Evolutionary conservation across 1,140 invertebrate species (phyloP).

Genomic region (Diploscapter pachys): DNA sequence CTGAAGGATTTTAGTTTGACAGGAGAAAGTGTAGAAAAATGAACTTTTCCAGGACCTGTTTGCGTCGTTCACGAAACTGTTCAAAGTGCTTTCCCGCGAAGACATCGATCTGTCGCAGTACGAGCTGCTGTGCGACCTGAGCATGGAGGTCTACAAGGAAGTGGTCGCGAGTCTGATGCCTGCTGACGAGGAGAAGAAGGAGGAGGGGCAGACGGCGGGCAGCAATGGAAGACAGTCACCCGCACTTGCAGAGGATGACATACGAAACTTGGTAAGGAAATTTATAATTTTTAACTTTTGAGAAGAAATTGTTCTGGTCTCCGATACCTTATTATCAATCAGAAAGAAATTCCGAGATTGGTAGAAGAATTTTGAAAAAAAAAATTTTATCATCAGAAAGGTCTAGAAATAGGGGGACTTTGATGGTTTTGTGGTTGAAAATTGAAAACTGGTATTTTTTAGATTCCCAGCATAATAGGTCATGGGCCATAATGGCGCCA

Average conservation of each 20-base stretch:
- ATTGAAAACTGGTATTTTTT: too few species aligned
- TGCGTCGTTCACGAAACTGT: neutral
- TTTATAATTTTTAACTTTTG: neutral
- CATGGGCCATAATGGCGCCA: too few species aligned
- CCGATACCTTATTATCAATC: too few species aligned
- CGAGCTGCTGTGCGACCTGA: constrained; percentile 18
- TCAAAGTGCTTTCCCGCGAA: neutral
- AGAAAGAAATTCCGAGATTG: too few species aligned
- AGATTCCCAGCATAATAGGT: too few species aligned
- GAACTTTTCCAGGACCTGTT: constrained; percentile 11
- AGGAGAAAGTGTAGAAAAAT: constrained; percentile 18
- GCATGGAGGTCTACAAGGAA: constrained; percentile 47
- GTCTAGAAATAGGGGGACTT: too few species aligned
- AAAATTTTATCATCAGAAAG: too few species aligned
- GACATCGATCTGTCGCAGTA: neutral
- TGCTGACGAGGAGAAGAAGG: neutral
- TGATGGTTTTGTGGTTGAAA: too few species aligned
- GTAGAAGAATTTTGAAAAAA: too few species aligned
- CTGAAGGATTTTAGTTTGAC: constrained; percentile 2
- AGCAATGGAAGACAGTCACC: too few species aligned
- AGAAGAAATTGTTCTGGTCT: neutral
- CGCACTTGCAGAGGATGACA: too few species aligned
- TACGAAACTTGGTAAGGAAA: too few species aligned
- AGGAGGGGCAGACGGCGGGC: neutral
- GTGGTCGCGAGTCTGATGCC: constrained; percentile 56